phyloP scores from a whole-genome alignment of 2,113 vertebrate species.

The Pristiophorus japonicus region DNA sequence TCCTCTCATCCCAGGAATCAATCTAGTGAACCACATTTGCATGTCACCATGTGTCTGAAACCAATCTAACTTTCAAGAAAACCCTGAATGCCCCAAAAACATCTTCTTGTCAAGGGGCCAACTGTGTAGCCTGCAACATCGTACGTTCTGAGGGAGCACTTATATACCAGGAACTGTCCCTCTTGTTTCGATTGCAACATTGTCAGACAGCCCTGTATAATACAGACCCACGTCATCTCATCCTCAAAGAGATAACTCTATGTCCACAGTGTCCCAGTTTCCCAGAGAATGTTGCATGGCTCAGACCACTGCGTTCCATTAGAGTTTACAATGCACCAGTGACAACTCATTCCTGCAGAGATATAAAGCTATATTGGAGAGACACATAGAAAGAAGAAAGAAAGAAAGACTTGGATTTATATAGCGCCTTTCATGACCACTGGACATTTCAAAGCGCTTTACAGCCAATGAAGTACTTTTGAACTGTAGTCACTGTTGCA shows the following conservation, averaged over 20 bases:
- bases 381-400: too few relatives aligned
- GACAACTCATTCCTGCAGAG: background rate
- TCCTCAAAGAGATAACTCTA: background rate
- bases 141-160: background rate
- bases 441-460: too few relatives aligned
- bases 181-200: background rate
- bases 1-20: background rate
- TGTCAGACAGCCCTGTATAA: background rate
- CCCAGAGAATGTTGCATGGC: background rate
- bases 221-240: background rate
- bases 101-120: background rate
- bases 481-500: too few relatives aligned
- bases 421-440: too few relatives aligned
- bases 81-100: background rate
- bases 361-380: background rate
- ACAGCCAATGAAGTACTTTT: too few relatives aligned
- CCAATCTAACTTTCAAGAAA: background rate
- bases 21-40: background rate
- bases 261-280: background rate
- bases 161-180: background rate
- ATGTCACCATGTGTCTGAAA: background rate
- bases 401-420: too few relatives aligned
- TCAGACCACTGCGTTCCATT: background rate
- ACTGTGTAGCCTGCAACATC: background rate
- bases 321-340: background rate